Evolutionary conservation across 2,888 invertebrate species (phyloP).

Genomic region (Mythimna vitellina): DNA sequence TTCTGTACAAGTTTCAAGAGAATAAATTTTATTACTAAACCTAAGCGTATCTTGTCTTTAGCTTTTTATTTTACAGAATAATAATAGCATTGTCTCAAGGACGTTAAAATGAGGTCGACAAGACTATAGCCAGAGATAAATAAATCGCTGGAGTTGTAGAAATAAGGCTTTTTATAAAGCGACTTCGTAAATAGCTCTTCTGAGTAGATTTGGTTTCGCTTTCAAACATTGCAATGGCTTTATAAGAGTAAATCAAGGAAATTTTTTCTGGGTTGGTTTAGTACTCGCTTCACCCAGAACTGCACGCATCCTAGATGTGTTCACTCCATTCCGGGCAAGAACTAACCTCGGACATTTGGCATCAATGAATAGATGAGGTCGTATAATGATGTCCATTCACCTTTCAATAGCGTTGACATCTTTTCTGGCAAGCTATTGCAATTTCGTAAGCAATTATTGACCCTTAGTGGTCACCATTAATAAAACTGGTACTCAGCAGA

Average conservation of each 20-base stretch:
- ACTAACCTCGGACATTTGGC: too few relatives aligned
- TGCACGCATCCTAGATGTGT: too few relatives aligned
- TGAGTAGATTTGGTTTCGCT: background rate
- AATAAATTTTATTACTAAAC: slow-evolving; percentile 27
- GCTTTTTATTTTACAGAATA: slow-evolving; percentile 37
- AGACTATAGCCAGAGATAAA: slow-evolving; percentile 12
- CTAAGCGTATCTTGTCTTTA: slow-evolving; percentile 24
- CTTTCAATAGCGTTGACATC: too few relatives aligned
- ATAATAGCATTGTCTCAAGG: slow-evolving; percentile 49
- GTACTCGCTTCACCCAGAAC: too few relatives aligned
- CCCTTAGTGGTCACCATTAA: too few relatives aligned
- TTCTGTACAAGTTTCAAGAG: slow-evolving; percentile 21
- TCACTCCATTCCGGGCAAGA: too few relatives aligned
- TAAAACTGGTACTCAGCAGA: too few relatives aligned
- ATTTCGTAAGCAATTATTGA: too few relatives aligned
- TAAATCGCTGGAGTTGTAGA: slow-evolving; percentile 2
- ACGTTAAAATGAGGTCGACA: slow-evolving; percentile 25
- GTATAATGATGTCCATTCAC: too few relatives aligned
- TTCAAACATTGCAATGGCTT: background rate
- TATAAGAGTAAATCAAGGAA: background rate
- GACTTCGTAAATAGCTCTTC: background rate
- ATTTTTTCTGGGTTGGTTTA: background rate
- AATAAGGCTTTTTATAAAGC: background rate
- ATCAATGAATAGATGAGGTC: too few relatives aligned
- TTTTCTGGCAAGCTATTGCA: too few relatives aligned